These are phyloP conservation scores for Axinella damicornis DNA, from an alignment of 37 sponge, comb jelly and placozoan genomes.

Conservation along the genomic window DNA sequence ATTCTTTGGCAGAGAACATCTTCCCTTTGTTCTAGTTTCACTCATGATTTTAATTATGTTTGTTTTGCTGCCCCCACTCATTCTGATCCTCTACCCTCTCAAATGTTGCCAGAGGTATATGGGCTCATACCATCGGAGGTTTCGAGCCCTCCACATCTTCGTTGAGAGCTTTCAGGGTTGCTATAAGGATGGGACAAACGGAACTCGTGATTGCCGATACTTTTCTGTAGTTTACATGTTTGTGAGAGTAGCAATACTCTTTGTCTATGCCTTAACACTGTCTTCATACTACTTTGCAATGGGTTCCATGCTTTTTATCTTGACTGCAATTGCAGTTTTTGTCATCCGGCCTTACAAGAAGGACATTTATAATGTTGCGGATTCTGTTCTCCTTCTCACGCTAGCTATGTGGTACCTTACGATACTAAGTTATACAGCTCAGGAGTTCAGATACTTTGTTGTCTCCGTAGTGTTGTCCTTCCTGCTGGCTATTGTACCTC, in stretches of 20 bases:
- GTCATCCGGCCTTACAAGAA: neutral
- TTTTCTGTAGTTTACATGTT: constrained; percentile 12
- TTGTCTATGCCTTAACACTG: neutral
- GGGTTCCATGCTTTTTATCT: neutral
- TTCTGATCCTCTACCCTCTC: constrained; percentile 5
- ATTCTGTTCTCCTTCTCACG: too few species aligned
- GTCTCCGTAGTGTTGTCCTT: too few species aligned
- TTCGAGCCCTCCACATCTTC: neutral
- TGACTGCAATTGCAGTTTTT: neutral
- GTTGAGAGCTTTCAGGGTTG: neutral
- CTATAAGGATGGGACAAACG: constrained; percentile 12
- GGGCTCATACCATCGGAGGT: too few species aligned
- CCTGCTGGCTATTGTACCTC: too few species aligned
- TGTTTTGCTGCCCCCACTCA: neutral
- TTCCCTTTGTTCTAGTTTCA: neutral
- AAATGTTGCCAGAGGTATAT: too few species aligned
- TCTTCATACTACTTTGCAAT: neutral
- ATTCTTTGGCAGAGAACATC: constrained; percentile 1
- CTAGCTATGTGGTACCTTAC: too few species aligned
- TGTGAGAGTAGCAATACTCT: neutral
- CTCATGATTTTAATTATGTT: neutral
- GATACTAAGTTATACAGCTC: too few species aligned
- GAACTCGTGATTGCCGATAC: constrained; percentile 16
- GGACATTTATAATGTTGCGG: too few species aligned
- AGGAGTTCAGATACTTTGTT: too few species aligned